phyloP scores from a whole-genome alignment of 2,113 vertebrate genomes.

The Rhynchomys soricoides region DNA sequence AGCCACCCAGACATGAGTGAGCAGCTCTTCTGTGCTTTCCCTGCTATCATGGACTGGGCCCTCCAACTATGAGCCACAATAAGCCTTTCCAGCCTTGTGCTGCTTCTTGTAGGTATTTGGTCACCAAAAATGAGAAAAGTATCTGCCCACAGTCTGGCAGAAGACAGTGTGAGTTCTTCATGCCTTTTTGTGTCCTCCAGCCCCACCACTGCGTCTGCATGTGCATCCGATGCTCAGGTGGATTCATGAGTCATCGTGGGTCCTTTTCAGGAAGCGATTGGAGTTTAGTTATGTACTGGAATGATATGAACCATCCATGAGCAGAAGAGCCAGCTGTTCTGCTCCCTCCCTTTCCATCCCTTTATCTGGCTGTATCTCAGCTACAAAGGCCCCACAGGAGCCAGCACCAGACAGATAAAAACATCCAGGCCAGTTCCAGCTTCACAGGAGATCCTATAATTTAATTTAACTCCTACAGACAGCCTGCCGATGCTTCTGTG shows the following conservation, averaged over 20 bases:
- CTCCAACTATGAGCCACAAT: background rate
- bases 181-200: background rate
- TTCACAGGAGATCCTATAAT: constrained; percentile 61
- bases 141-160: fast-evolving
- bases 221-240: background rate
- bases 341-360: background rate
- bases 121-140: background rate
- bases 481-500: constrained; percentile 38
- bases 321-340: background rate
- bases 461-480: constrained; percentile 71
- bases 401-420: constrained; percentile 65
- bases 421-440: constrained; percentile 54
- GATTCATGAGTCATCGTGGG: background rate
- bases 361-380: background rate
- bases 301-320: background rate
- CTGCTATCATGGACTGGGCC: background rate
- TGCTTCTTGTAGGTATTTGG: background rate
- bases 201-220: background rate
- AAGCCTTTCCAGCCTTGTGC: background rate
- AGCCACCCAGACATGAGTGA: background rate
- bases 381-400: background rate
- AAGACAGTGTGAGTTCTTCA: background rate
- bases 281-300: background rate
- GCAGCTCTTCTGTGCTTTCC: background rate
- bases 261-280: background rate